These are phyloP conservation scores for Smutsia temminckii DNA, from an alignment of 2,797 vertebrate genomes.

Conservation along the genomic window DNA sequence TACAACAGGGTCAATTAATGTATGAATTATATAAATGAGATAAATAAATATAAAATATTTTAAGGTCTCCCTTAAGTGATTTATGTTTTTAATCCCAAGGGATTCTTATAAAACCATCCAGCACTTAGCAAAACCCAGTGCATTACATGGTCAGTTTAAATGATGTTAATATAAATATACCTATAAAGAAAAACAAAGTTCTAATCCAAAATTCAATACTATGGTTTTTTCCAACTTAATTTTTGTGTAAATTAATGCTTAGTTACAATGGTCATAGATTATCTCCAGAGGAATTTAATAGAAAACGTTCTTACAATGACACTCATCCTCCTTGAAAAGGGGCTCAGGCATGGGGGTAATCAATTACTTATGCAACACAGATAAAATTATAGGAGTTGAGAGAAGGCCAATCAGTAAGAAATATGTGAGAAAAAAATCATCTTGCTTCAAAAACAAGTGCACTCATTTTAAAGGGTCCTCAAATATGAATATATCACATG, in stretches of 20 bases:
- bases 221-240: conserved; percentile 41
- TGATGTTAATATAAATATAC: background rate
- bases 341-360: conserved; percentile 16
- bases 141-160: background rate
- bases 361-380: background rate
- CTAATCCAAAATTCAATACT: background rate
- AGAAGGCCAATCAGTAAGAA: background rate
- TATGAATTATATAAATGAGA: conserved; percentile 15
- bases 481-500: background rate
- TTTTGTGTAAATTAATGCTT: background rate
- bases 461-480: background rate
- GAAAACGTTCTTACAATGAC: background rate
- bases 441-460: background rate
- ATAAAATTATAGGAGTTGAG: background rate
- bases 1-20: background rate
- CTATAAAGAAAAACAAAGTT: background rate
- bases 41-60: conserved; percentile 42
- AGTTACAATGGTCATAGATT: conserved; percentile 28
- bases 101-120: background rate
- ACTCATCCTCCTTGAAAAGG: background rate
- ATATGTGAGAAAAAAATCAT: background rate
- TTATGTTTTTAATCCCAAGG: conserved; percentile 32
- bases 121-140: background rate
- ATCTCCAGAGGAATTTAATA: background rate
- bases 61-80: background rate